phyloP scores from a whole-genome alignment of 1,140 invertebrate genomes.

The Branchinecta lynchi region DNA sequence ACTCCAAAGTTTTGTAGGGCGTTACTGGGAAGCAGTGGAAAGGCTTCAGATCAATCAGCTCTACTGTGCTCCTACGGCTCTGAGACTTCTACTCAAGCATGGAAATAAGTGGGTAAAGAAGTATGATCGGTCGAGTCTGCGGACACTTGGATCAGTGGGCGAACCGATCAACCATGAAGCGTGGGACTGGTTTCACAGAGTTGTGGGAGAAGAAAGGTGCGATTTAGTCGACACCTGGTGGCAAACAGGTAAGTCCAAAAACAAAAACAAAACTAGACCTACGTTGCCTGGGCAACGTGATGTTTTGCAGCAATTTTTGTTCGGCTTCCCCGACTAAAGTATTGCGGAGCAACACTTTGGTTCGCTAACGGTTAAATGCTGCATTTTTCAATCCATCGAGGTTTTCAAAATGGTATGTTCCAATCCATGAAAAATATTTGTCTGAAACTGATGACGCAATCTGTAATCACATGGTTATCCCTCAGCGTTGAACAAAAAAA shows the following conservation, averaged over 20 bases:
- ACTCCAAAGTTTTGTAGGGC: not conserved
- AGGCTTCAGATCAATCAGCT: conserved; percentile 35
- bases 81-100: conserved; percentile 33
- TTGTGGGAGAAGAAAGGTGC: conserved; percentile 33
- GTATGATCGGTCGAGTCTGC: conserved; percentile 24
- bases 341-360: no score
- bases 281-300: no score
- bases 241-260: conserved; percentile 33
- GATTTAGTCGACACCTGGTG: conserved; percentile 39
- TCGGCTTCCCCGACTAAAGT: no score
- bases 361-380: no score
- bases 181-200: conserved; percentile 37
- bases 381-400: no score
- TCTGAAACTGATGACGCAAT: no score
- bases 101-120: conserved; percentile 30
- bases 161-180: conserved; percentile 39
- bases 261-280: no score
- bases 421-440: no score
- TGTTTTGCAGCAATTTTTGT: no score
- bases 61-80: conserved; percentile 36
- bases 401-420: no score
- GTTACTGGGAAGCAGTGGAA: conserved; percentile 36
- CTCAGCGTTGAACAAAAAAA: no score
- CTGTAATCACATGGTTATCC: no score
- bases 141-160: conserved; percentile 36